A percentile compares a stretch with the other conserved stretches of the same genome.
Conservation (phyloP, 1,140 invertebrate species). For the Ruditapes philippinarum region DNA sequence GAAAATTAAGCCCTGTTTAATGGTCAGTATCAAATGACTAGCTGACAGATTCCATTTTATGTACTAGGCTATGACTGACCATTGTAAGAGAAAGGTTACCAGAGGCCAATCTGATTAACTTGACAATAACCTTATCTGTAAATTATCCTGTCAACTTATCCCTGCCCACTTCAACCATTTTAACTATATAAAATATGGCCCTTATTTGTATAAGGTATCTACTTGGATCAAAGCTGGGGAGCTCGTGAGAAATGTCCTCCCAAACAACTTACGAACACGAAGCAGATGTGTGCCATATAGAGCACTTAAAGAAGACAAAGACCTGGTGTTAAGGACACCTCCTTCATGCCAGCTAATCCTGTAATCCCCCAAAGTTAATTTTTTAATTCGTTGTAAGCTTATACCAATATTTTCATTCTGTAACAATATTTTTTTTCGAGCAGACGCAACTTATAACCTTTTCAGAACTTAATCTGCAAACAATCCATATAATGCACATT, state of each 20-base stretch:
- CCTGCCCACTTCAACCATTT: not conserved
- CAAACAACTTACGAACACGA: too few species aligned
- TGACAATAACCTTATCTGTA: conserved; percentile 33
- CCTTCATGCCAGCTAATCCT: not conserved
- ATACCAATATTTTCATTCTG: too few species aligned
- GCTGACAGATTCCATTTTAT: conserved; percentile 13
- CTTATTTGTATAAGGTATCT: not conserved
- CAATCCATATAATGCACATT: too few species aligned
- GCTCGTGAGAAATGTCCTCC: too few species aligned
- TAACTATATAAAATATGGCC: conserved; percentile 2
- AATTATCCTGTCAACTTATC: conserved; percentile 41
- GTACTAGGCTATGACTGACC: not conserved
- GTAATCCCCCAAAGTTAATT: too few species aligned
- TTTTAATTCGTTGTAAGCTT: too few species aligned
- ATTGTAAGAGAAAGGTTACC: conserved; percentile 6
- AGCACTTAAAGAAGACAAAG: not conserved
- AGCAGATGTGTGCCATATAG: not conserved
- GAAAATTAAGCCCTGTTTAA: conserved; percentile 21
- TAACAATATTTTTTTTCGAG: too few species aligned
- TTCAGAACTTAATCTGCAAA: too few species aligned
- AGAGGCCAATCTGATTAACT: conserved; percentile 31
- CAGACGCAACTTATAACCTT: too few species aligned
- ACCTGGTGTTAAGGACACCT: not conserved
- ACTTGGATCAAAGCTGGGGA: not conserved
- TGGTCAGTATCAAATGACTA: conserved; percentile 32